Percentiles rank a stretch among this genome's conserved stretches.
Conservation (phyloP, 2,888 invertebrate species). For the Erebia aethiops region DNA sequence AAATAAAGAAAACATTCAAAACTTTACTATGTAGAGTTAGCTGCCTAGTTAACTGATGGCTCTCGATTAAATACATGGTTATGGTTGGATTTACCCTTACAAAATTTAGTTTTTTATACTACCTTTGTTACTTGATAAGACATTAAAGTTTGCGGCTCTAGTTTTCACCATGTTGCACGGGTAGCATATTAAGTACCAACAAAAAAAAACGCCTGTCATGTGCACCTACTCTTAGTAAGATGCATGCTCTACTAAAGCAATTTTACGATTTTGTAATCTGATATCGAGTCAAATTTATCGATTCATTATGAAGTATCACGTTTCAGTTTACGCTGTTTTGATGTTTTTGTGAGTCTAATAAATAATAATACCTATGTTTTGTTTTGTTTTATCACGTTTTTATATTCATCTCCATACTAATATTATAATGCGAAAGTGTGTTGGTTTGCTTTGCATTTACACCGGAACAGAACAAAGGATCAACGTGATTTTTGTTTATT, state of each 20-base stretch:
- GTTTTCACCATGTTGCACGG: too few relatives aligned
- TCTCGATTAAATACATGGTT: too few relatives aligned
- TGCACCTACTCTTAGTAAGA: constrained; percentile 10
- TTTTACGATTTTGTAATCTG: constrained; percentile 31
- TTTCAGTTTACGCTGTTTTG: constrained; percentile 6
- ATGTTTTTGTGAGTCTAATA: constrained; percentile 1
- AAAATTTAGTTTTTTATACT: too few relatives aligned
- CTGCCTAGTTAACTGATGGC: neutral
- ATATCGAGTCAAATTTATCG: constrained; percentile 36
- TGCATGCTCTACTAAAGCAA: constrained; percentile 33
- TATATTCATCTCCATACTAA: neutral
- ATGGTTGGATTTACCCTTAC: too few relatives aligned
- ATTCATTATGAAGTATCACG: constrained; percentile 25
- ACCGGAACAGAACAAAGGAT: too few relatives aligned
- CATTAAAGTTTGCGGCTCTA: too few relatives aligned
- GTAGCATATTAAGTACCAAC: neutral
- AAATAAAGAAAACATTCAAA: too few relatives aligned
- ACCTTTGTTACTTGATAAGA: too few relatives aligned
- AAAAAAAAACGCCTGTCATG: neutral
- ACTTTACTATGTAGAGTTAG: too few relatives aligned
- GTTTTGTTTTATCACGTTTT: neutral
- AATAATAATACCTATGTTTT: neutral
- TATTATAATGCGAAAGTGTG: neutral
- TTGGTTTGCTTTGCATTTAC: too few relatives aligned
- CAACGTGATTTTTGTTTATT: too few relatives aligned